These are phyloP conservation scores for Callionymus lyra DNA, from an alignment of 2,113 vertebrate genomes.

Conservation along the genomic window DNA sequence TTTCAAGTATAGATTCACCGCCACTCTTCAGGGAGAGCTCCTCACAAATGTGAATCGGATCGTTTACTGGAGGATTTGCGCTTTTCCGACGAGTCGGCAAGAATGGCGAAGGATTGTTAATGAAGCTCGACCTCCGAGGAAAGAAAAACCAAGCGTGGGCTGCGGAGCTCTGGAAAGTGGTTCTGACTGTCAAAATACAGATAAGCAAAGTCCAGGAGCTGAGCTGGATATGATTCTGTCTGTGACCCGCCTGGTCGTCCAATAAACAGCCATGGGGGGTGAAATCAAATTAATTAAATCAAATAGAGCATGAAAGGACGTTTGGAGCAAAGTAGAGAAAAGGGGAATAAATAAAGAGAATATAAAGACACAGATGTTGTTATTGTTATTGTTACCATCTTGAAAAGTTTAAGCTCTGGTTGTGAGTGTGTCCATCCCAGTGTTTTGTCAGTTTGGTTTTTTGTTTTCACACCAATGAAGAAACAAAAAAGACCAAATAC, in stretches of 20 bases:
- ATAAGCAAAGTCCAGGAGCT: conserved; percentile 29
- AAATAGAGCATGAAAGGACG: conserved; percentile 55
- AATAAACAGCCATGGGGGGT: conserved; percentile 33
- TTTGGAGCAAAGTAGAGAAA: no score
- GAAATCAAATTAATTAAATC: conserved; percentile 51
- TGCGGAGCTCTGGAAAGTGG: conserved; percentile 19
- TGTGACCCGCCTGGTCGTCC: conserved; percentile 16
- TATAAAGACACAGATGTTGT: no score
- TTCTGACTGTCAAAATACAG: conserved; percentile 33
- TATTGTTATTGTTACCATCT: no score
- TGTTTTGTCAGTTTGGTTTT: no score
- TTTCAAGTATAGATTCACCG: no score
- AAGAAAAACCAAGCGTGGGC: conserved; percentile 19
- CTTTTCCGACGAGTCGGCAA: conserved; percentile 1
- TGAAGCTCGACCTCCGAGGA: conserved; percentile 22
- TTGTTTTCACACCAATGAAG: no score
- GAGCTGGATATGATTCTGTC: conserved; percentile 16
- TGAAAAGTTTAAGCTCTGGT: no score
- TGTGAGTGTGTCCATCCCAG: no score
- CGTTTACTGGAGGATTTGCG: conserved; percentile 12
- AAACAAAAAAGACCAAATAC: no score
- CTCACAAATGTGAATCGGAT: conserved; percentile 15
- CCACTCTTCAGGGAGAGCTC: not conserved
- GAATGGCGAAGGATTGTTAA: conserved; percentile 18
- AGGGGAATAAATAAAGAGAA: no score